Base-by-base conservation (phyloP, 2,797 vertebrate species). In the Heteromormyrus szaboi region DNA sequence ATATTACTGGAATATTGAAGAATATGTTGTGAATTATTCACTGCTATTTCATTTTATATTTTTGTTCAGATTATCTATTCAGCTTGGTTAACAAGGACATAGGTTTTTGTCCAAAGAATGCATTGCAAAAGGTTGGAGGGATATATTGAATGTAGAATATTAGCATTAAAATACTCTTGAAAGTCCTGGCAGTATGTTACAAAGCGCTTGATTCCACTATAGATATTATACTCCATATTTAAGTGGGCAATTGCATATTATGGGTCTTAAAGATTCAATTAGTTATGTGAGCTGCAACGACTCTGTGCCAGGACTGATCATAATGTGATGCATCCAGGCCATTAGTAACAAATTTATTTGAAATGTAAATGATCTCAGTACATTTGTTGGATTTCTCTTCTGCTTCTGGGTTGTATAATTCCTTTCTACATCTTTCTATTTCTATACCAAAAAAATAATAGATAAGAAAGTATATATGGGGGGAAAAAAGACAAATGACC, bases 41-140 rank as follows among this genome's bases (percentile, higher is more conserved):
- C 84, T 54, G 4, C 48, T 25, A 29, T 51, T 84, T 29, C n/a
- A 51, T 33, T 85, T 53, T 37, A 53, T 85, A 29, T 85, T 85
- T 53, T 90, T 92, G 88, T 92, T 91, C 89, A 89, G 87, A 88
- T 88, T 83, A 91, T 89, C 89, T 90, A 88, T 90, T 90, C 89
- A 90, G 91, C 91, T 91, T 91, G 88, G 89, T 87, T 88, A 92
- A 89, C 88, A 88, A 90, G 89, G 89, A 90, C 86, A 86, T 90
- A 89, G 88, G 90, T 89, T 88, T 88, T 90, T 86, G 89, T 89
- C 88, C 79, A 88, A 88, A 84, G 59, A 4, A 29, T 68, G 76
- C 85, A 87, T 83, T 83, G 79, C 89, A 89, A 68, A 89, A 88
- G 79, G 76, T 46, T 81, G 17, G 41, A 46, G 90, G 87, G 89